These are phyloP conservation scores for Stegodyphus dumicola DNA, from an alignment of 1,140 invertebrate genomes.

Conservation along the genomic window DNA sequence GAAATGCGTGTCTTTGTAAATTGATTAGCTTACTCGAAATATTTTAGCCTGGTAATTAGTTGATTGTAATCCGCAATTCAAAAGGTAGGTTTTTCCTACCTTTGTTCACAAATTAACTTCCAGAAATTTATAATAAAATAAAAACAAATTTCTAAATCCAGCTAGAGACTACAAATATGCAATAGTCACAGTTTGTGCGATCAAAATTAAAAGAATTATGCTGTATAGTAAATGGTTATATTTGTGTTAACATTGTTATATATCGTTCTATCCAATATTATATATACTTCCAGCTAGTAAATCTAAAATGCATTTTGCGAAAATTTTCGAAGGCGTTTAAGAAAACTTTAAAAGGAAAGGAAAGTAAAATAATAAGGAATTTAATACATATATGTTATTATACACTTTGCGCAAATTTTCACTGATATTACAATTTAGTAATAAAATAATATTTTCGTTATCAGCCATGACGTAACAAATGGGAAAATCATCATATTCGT, in stretches of 20 bases:
- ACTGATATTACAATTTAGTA: too few relatives aligned
- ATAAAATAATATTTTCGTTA: too few relatives aligned
- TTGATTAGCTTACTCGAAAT: slow-evolving; percentile 1
- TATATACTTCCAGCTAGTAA: not conserved
- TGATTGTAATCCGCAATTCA: slow-evolving; percentile 60
- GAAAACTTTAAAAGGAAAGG: not conserved
- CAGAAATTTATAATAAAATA: slow-evolving; percentile 38
- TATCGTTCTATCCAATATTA: too few relatives aligned
- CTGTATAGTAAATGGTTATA: slow-evolving; percentile 7
- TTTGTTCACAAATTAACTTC: slow-evolving; percentile 33
- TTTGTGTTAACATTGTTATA: not conserved
- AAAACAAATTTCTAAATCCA: slow-evolving; percentile 50
- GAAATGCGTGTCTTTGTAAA: too few relatives aligned
- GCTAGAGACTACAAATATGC: slow-evolving; percentile 51
- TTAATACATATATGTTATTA: not conserved
- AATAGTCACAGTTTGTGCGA: slow-evolving; percentile 37
- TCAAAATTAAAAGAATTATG: slow-evolving; percentile 16
- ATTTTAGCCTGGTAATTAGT: slow-evolving; percentile 36
- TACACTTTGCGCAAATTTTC: not conserved
- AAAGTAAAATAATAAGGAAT: not conserved
- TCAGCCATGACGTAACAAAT: slow-evolving; percentile 54
- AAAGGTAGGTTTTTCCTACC: slow-evolving; percentile 52
- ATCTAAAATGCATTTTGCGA: not conserved
- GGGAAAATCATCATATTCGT: slow-evolving; percentile 4
- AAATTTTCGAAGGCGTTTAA: not conserved